Evolutionary conservation across 2,888 invertebrate species (phyloP).

Genomic region (Lapara coniferarum): DNA sequence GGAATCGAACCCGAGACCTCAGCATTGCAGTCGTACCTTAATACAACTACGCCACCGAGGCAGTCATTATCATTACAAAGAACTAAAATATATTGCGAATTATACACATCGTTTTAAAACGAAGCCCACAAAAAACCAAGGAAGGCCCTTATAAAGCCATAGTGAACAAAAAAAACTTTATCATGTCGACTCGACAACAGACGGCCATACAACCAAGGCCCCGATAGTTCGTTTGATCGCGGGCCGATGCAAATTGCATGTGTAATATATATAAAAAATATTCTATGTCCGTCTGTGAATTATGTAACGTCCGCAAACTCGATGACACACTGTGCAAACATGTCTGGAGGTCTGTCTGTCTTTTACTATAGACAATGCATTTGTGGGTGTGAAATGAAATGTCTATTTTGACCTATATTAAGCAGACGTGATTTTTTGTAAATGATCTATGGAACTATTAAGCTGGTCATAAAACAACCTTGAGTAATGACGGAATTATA

Average conservation of each 20-base stretch:
- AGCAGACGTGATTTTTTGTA: no score
- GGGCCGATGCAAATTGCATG: constrained; percentile 48
- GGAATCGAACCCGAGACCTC: no score
- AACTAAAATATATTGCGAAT: no score
- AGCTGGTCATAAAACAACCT: no score
- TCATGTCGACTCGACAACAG: constrained; percentile 32
- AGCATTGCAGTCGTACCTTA: no score
- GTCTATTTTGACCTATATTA: no score
- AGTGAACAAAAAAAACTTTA: constrained; percentile 27
- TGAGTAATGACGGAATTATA: no score
- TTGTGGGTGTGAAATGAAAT: neutral
- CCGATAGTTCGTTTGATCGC: constrained; percentile 41
- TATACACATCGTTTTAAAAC: neutral
- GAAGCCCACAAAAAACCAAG: neutral
- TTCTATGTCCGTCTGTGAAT: constrained; percentile 35
- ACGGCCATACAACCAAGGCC: constrained; percentile 44
- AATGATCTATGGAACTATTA: no score
- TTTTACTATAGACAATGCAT: neutral
- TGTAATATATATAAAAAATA: constrained; percentile 37
- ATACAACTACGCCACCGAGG: no score
- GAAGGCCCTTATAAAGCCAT: neutral
- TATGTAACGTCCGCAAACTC: constrained; percentile 39
- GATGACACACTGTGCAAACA: neutral
- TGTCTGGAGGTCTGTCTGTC: neutral
- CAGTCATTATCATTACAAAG: no score